phyloP scores from a whole-genome alignment of 2,113 vertebrate genomes.

The Rhinopomastus cyanomelas region DNA sequence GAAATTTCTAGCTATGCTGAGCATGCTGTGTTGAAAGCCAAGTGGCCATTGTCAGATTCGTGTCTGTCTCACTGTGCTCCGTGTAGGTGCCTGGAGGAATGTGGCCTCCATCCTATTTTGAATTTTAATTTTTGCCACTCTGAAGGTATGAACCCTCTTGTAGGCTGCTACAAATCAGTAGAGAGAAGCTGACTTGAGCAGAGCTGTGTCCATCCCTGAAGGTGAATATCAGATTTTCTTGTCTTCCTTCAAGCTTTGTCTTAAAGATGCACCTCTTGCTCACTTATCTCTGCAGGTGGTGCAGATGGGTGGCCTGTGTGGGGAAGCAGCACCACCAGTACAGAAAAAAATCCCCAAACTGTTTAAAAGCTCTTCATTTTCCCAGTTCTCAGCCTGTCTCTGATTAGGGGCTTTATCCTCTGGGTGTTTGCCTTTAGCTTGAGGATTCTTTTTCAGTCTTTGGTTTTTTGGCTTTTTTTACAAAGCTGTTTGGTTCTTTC shows the following conservation, averaged over 20 bases:
- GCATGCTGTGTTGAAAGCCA: not conserved
- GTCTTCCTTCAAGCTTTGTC: not conserved
- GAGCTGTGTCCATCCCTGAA: not conserved
- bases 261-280: not conserved
- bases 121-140: not conserved
- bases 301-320: not conserved
- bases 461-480: not conserved
- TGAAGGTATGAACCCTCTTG: not conserved
- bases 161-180: not conserved
- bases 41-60: not conserved
- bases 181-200: not conserved
- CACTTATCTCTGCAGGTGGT: not conserved
- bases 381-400: not conserved
- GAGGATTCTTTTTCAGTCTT: not conserved
- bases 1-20: constrained; percentile 35
- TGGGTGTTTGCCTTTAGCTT: not conserved
- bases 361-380: not conserved
- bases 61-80: not conserved
- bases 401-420: not conserved
- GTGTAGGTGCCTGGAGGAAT: not conserved
- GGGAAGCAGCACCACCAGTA: not conserved
- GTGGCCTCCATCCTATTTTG: not conserved
- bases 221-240: not conserved
- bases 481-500: not conserved
- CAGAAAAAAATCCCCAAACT: not conserved